Percentiles rank a stretch among this genome's conserved stretches.
Evolutionary conservation across 2,113 vertebrate genomes (phyloP).

Genomic region (Pelecanoides urinatrix): DNA sequence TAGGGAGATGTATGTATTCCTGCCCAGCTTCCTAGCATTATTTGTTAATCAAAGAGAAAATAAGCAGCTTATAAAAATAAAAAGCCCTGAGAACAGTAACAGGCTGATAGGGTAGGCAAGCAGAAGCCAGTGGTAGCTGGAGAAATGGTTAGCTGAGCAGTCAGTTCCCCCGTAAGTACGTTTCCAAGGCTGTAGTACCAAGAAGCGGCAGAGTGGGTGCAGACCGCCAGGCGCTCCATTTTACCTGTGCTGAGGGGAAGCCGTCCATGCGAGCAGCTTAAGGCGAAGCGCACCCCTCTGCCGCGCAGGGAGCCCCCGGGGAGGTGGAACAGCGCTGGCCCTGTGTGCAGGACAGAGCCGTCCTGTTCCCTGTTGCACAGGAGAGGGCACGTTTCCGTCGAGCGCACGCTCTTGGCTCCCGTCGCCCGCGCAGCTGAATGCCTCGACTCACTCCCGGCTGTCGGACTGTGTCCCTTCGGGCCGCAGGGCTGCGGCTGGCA

Average conservation of each 20-base stretch:
- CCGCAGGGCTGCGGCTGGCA: neutral
- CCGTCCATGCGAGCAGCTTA: neutral
- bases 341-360: neutral
- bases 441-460: neutral
- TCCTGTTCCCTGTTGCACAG: neutral
- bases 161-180: rapidly evolving
- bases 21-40: neutral
- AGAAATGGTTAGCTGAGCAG: neutral
- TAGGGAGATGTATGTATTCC: neutral
- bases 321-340: neutral
- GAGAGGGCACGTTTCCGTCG: neutral
- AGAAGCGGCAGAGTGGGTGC: neutral
- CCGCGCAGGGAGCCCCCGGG: rapidly evolving
- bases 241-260: neutral
- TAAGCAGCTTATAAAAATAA: neutral
- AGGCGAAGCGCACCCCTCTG: neutral
- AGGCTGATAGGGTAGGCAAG: neutral
- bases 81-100: neutral
- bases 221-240: rapidly evolving
- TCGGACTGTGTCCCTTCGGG: rapidly evolving
- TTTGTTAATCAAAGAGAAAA: neutral
- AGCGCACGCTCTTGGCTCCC: neutral
- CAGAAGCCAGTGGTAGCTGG: neutral
- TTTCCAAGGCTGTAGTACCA: neutral
- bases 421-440: rapidly evolving